These are phyloP conservation scores for Cheilosia soror DNA, from an alignment of 2,888 invertebrate species.

Conservation along the genomic window DNA sequence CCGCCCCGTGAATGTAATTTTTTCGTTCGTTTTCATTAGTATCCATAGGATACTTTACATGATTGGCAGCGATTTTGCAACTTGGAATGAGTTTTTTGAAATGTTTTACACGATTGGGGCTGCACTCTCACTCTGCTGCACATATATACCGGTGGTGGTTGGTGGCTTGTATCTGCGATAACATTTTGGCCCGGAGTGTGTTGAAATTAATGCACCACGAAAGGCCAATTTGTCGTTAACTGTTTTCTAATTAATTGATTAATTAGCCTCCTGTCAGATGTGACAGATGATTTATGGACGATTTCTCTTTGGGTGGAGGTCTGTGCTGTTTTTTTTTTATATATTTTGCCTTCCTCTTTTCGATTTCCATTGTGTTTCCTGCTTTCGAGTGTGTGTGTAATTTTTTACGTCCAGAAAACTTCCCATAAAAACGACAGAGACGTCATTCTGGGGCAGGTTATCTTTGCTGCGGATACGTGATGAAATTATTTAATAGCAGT, in stretches of 20 bases:
- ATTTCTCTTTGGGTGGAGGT: constrained; percentile 38
- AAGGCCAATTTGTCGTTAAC: constrained; percentile 71
- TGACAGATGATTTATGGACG: constrained; percentile 62
- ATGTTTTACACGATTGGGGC: constrained; percentile 60
- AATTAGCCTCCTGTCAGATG: constrained; percentile 57
- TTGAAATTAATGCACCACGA: constrained; percentile 63
- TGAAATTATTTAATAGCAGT: constrained; percentile 57
- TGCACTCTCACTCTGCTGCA: constrained; percentile 56
- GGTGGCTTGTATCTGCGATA: constrained; percentile 43
- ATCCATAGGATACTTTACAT: constrained; percentile 40
- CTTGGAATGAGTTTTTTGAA: constrained; percentile 48
- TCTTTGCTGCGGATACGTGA: constrained; percentile 52
- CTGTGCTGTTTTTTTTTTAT: neutral
- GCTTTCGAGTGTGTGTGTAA: constrained; percentile 2
- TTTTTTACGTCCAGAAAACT: constrained; percentile 1
- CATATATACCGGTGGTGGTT: constrained; percentile 16
- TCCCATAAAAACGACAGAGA: constrained; percentile 28
- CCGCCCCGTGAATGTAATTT: neutral
- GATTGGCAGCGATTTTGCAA: constrained; percentile 59
- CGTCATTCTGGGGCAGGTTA: constrained; percentile 54
- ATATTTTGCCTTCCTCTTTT: neutral
- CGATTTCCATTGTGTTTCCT: constrained; percentile 42
- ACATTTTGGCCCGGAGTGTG: constrained; percentile 62
- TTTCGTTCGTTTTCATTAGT: constrained; percentile 47
- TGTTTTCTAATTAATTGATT: constrained; percentile 71